Conservation (phyloP, 2,797 vertebrate species). For the Acrossocheilus fasciatus region DNA sequence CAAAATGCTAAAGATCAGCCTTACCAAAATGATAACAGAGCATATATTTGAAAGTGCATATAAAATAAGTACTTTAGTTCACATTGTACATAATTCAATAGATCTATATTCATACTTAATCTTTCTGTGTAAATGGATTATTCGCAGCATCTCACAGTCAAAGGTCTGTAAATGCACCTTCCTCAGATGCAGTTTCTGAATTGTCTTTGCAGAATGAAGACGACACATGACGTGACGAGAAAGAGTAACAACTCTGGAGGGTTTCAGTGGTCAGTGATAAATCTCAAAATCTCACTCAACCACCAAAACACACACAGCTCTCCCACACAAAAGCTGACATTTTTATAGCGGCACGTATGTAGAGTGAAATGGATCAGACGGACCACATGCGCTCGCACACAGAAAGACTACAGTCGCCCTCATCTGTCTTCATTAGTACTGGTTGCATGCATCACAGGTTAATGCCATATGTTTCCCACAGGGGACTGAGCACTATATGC, state of each 20-base stretch:
- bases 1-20: neutral
- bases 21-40: no score
- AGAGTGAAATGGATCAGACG: conserved; percentile 28
- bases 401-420: conserved; percentile 72
- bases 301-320: neutral
- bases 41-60: neutral
- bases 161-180: neutral
- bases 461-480: conserved; percentile 81
- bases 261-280: neutral
- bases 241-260: neutral
- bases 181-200: neutral
- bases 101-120: neutral
- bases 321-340: neutral
- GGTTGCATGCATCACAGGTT: conserved; percentile 79
- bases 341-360: neutral
- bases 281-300: neutral
- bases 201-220: neutral
- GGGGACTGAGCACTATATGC: conserved; percentile 68
- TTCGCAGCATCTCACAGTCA: neutral
- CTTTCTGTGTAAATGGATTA: neutral
- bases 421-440: conserved; percentile 85
- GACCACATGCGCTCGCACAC: conserved; percentile 52
- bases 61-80: neutral
- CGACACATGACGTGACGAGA: neutral
- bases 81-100: neutral